Base-by-base conservation (phyloP, 1,140 invertebrate genomes). In the Drosophila santomea region DNA sequence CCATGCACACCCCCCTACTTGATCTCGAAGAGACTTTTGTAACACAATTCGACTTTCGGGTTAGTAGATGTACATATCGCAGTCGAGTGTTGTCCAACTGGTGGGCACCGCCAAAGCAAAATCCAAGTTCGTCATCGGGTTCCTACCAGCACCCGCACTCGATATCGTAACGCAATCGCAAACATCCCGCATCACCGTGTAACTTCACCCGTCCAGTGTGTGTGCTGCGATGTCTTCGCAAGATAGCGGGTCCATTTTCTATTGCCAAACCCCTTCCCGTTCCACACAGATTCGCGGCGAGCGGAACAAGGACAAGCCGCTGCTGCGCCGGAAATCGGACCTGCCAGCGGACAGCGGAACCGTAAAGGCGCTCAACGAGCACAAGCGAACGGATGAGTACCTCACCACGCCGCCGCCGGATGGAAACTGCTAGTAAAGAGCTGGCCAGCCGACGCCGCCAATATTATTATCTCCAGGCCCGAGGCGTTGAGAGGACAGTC, bases 311-410 rank as follows among this genome's bases (percentile, higher is more conserved):
- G 96, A 96, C 61, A 98, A 98, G 93, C 97, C 97, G 28, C 93
- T 99, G 74, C 93, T 99, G 45, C 95, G 98, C 92, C 96, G 97
- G 92, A 99, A 99, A 94, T 98, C 97, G 14, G 98, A 99, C 93
- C 94, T 99, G 92, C 98, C 98, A 28, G 96, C 98, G 90, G 98
- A 99, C 94, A 95, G 96, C 72, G 96, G 96, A 90, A 98, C 97
- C 36, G 95, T 98, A 80, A 96, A 96, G 91, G 97, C 97, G 73
- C 94, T 99, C 62, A 97, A 96, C 91, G 97, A 97, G 92, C 97
- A 99, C 94, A 98, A 98, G 93, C 94, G 97, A 83, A 95, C 97
- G 66, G 98, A 98, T 93, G 96, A 97, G 85, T 98, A 94, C 94
- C 80, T 82, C 39, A 95, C 98, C 67, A 94, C 95, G 52, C 96